Percentiles rank a stretch among this genome's conserved stretches.
Evolutionary conservation across 2,113 vertebrate species (phyloP).

Genomic region (Pygoscelis adeliae): DNA sequence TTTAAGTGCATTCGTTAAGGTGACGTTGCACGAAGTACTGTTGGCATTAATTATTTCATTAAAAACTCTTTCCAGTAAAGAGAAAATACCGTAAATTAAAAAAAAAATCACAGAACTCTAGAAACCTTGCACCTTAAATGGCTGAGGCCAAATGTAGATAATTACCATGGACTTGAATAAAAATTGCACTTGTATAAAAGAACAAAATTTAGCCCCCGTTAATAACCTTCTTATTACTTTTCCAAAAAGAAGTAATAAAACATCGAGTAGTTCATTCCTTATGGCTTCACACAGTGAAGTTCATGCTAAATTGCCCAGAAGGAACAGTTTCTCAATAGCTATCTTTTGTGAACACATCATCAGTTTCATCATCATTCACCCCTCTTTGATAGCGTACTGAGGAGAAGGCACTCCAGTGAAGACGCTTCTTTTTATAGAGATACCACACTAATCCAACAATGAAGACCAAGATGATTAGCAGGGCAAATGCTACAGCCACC

Average conservation of each 20-base stretch:
- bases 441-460: slow-evolving; percentile 66
- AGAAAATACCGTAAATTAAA: neutral
- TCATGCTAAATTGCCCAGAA: neutral
- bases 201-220: neutral
- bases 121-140: neutral
- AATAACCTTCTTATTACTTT: slow-evolving; percentile 14
- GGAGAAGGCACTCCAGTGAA: slow-evolving; percentile 74
- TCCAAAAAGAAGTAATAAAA: slow-evolving; percentile 21
- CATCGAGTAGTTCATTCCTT: slow-evolving; percentile 18
- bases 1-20: neutral
- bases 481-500: slow-evolving; percentile 76
- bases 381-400: slow-evolving; percentile 87
- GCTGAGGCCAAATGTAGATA: neutral
- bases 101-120: neutral
- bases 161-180: neutral
- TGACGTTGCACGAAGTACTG: neutral
- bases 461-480: slow-evolving; percentile 75
- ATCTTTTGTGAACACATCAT: slow-evolving; percentile 76
- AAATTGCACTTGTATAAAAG: slow-evolving; percentile 42
- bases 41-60: neutral
- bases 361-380: slow-evolving; percentile 82
- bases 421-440: slow-evolving; percentile 80
- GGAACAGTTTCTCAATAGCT: slow-evolving; percentile 14
- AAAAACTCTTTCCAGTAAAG: neutral
- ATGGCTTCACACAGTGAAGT: slow-evolving; percentile 57